Evolutionary conservation across 2,888 invertebrate genomes (phyloP), one percentile per base, ranked within the genome.

Genomic region (Zaprionus obscuricornis): DNA sequence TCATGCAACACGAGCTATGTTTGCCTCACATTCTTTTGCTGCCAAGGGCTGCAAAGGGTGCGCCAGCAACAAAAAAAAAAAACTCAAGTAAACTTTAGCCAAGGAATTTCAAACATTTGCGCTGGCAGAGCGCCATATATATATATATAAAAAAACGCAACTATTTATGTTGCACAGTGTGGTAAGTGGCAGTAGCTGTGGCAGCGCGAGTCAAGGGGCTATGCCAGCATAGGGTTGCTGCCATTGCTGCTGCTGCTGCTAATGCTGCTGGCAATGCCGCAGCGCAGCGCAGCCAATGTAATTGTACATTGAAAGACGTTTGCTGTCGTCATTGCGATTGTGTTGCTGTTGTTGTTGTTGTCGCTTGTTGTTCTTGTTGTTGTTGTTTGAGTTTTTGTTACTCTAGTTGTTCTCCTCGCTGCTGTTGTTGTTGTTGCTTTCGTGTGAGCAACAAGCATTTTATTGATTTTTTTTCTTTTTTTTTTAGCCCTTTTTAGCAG

Each of bases 401-500:
- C 39, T 46, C 37, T 50, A 40, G 40, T 22, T 64, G 36, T 33
- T 49, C 29, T 18, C 49, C 29, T 36, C 26, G 46, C 27, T 33
- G 26, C 22, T 49, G 24, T 31, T 40, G 54, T 22, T 11, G 13
- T 13, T 50, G 26, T 10, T 34, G 29, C 20, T 50, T 26, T 29
- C 31, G 59, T 45, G 33, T 47, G 65, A 83, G 87, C 88, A 88
- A 86, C 85, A 86, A 85, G 85, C 84, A 62, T 68, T 87, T 85
- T 87, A 88, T 88, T 87, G 88, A 88, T 88, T 88, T 88, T 76
- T 84, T 79, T 71, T 78, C 78, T 77, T 78, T 45, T 77, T 62
- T n/a, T n/a, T n/a, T 88, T 76, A 85, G 83, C 75, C 83, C 78
- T 77, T 78, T 45, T 77, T 62, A 74, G 59, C 70, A 58, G 47